Evolutionary conservation across 2,797 vertebrate species (phyloP).

Genomic region (Myripristis murdjan): DNA sequence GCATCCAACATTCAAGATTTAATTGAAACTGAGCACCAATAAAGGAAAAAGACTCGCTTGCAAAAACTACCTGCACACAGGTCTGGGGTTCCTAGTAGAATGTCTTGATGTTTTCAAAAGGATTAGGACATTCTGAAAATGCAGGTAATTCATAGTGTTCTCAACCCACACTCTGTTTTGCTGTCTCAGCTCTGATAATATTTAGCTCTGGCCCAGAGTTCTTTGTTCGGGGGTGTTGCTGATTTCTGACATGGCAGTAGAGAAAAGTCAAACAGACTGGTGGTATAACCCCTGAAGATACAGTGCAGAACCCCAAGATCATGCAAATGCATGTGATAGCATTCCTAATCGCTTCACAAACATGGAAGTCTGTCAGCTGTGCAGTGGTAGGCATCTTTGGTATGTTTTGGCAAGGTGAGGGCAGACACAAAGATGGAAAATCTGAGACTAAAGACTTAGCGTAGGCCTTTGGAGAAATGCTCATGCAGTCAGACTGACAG

Average conservation of each 20-base stretch:
- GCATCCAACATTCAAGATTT: slow-evolving; percentile 1
- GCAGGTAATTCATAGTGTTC: not conserved
- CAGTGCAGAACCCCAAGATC: not conserved
- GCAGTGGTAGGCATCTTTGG: too few relatives aligned
- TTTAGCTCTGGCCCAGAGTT: not conserved
- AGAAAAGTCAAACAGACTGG: not conserved
- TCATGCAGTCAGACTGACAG: not conserved
- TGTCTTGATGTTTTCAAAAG: not conserved
- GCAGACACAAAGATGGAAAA: not conserved
- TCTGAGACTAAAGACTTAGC: slow-evolving; percentile 3
- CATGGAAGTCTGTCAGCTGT: not conserved
- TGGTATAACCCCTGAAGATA: not conserved
- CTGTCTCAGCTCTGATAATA: not conserved
- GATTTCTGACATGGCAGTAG: not conserved
- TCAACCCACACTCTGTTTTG: not conserved
- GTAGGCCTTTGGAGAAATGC: not conserved
- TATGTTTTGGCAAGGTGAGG: not conserved
- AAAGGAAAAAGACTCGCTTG: not conserved
- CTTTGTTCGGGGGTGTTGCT: not conserved
- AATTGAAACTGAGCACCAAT: slow-evolving; percentile 7
- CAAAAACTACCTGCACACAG: not conserved
- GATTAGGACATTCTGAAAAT: slow-evolving; percentile 16
- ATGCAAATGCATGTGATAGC: not conserved
- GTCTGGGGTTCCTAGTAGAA: not conserved
- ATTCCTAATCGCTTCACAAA: not conserved